Evolutionary conservation across 2,113 vertebrate species (phyloP), one percentile per base, ranked within the genome.

Genomic region (Larimichthys crocea): DNA sequence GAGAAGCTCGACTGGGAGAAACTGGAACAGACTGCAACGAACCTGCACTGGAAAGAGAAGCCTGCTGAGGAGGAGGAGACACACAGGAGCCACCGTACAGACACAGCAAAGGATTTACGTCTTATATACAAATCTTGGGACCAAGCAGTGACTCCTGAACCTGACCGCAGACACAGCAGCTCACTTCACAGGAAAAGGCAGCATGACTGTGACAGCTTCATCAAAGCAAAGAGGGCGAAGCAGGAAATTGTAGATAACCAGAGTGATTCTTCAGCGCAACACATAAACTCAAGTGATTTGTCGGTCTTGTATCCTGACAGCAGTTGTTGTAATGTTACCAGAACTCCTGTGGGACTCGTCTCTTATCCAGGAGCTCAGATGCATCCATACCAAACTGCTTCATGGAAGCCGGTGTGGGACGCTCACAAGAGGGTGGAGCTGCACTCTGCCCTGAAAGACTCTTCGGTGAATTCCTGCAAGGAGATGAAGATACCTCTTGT

Each of bases 401-500:
- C 96, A 76, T 96, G 96, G 96, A 96, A 96, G 89, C 94, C 94
- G 1, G 93, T 95, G 76, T 94, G 95, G 91, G 94, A 95, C 70
- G 92, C 93, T 1, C 95, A 95, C 83, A 90, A 94, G 79, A 96
- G 95, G 11, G 17, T 76, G 53, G 73, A 68, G 48, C 71, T 89
- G 2, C 60, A 66, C 31, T 52, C 42, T 4, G 11, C 74, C 11
- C 60, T 26, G 22, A 82, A 67, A 82, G 81, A 80, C 53, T 12
- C 19, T 42, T 53, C 77, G 5, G 15, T 49, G n/a, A 82, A 83
- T 12, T 29, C 83, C 49, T 81, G 67, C 35, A 80, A 80, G 19
- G 26, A 19, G 1, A 63, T 72, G 31, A 73, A 60, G 76, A 66
- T 35, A 2, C 74, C 73, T 19, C 17, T 29, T 0, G 17, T 10